These are phyloP conservation scores for Rhodinocichla rosea DNA, from an alignment of 2,113 vertebrate genomes.

Conservation along the genomic window DNA sequence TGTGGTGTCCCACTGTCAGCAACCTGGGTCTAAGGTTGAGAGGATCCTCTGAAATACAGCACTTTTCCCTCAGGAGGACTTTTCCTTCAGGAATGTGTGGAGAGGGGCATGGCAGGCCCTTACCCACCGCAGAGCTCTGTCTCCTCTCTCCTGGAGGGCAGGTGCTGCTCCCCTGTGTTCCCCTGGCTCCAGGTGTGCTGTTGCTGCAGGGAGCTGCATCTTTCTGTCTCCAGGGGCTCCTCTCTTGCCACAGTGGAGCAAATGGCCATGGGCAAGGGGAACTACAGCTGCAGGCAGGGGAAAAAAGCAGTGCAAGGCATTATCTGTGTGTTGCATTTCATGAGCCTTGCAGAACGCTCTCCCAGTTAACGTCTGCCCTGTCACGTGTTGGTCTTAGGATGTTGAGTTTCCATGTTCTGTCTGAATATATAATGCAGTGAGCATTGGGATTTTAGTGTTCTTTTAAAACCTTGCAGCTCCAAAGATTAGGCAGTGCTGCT, in stretches of 20 bases:
- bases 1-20: neutral
- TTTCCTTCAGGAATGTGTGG: accelerated
- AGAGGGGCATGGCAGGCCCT: neutral
- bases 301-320: neutral
- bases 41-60: neutral
- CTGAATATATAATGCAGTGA: neutral
- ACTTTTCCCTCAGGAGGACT: neutral
- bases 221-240: neutral
- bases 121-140: neutral
- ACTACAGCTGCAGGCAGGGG: neutral
- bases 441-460: neutral
- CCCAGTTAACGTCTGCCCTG: neutral
- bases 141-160: neutral
- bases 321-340: neutral
- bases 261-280: neutral
- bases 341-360: neutral
- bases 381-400: neutral
- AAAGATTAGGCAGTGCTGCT: neutral
- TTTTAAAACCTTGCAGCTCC: neutral
- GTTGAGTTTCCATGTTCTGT: neutral
- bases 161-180: neutral
- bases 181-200: neutral
- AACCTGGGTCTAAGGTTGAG: neutral
- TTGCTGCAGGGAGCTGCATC: neutral
- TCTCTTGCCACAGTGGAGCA: neutral